Percentiles rank a stretch among this genome's conserved stretches.
Evolutionary conservation across 2,113 vertebrate genomes (phyloP).

Genomic region (Acrocephalus kingi): DNA sequence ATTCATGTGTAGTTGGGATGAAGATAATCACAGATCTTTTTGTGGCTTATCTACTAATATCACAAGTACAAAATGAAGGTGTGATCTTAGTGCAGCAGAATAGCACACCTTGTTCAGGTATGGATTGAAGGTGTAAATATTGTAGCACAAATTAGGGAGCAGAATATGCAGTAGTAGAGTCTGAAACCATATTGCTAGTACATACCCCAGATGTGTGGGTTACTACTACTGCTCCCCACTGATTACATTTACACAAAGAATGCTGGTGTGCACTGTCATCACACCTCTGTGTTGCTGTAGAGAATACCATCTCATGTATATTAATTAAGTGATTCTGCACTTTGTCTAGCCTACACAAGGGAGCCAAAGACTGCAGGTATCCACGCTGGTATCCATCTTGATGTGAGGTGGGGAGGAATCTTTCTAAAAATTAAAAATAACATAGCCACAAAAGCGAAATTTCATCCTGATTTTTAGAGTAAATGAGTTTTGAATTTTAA

Average conservation of each 20-base stretch:
- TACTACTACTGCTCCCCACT: background rate
- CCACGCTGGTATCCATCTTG: background rate
- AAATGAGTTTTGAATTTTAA: background rate
- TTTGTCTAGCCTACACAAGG: background rate
- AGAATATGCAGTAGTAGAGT: background rate
- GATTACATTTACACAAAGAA: background rate
- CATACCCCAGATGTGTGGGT: background rate
- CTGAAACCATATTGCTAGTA: background rate
- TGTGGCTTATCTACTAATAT: background rate
- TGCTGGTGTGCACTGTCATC: accelerated
- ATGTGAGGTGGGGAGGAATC: background rate
- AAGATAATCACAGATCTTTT: background rate
- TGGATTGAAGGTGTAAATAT: background rate
- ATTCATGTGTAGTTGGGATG: background rate
- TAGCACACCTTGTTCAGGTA: background rate
- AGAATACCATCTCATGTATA: background rate
- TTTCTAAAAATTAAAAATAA: background rate
- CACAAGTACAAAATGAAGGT: background rate
- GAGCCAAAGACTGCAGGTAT: background rate
- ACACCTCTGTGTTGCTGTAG: background rate
- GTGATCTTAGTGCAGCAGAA: background rate
- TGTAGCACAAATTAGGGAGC: background rate
- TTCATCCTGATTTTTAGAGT: background rate
- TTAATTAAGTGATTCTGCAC: background rate
- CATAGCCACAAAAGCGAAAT: background rate